Conservation (phyloP, 2,113 vertebrate genomes). For the Cepphus grylle region DNA sequence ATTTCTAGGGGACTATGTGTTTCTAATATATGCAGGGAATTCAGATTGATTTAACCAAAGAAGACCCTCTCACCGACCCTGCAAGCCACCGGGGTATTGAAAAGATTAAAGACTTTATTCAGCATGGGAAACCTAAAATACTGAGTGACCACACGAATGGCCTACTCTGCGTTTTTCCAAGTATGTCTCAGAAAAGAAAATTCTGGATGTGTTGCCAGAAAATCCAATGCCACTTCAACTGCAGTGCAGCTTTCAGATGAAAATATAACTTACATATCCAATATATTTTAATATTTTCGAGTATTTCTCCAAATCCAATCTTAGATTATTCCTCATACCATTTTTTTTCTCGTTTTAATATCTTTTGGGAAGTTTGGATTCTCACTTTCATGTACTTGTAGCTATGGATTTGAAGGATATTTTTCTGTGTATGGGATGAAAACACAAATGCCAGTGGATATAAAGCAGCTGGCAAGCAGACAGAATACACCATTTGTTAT, state of each 20-base stretch:
- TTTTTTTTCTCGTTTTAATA: neutral
- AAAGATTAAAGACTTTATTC: neutral
- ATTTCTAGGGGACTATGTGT: neutral
- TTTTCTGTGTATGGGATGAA: neutral
- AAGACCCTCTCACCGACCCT: neutral
- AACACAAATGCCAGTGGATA: neutral
- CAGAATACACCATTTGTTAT: neutral
- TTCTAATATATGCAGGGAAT: neutral
- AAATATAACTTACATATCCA: neutral
- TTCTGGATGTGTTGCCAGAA: neutral
- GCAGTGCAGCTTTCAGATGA: neutral
- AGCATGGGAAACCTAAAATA: neutral
- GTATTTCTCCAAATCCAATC: neutral
- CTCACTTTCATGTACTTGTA: neutral
- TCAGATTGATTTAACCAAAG: neutral
- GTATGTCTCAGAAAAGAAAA: neutral
- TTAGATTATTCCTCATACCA: neutral
- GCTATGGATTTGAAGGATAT: neutral
- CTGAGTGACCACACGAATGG: neutral
- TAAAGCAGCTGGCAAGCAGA: neutral
- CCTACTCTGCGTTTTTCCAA: neutral
- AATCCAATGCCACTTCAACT: neutral
- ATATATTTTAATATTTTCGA: neutral
- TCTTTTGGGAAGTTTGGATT: neutral
- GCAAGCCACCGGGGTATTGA: neutral